Percentiles rank a stretch among this genome's conserved stretches.
Evolutionary conservation across 2,888 invertebrate genomes (phyloP).

Genomic region (Elgonia sp.): DNA sequence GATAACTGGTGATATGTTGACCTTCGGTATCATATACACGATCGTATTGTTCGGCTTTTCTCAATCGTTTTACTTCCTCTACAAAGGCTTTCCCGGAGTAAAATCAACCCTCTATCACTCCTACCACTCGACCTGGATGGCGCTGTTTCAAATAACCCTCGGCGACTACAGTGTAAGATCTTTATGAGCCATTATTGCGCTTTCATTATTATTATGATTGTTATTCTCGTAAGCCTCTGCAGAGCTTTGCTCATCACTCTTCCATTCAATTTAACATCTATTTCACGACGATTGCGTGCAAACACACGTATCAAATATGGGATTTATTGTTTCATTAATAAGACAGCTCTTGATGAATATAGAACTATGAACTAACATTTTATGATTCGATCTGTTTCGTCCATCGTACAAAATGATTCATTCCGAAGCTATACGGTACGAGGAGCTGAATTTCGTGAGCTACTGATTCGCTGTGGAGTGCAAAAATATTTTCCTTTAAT

Average conservation of each 20-base stretch:
- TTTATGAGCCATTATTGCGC: conserved; percentile 69
- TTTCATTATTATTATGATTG: conserved; percentile 66
- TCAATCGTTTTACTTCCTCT: conserved; percentile 97
- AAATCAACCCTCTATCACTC: conserved; percentile 94
- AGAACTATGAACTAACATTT: background rate
- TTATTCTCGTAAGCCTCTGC: conserved; percentile 39
- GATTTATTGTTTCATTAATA: conserved; percentile 56
- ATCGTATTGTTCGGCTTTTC: conserved; percentile 98
- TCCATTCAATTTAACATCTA: conserved; percentile 64
- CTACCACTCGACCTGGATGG: conserved; percentile 98
- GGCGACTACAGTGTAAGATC: conserved; percentile 97
- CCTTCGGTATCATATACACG: conserved; percentile 98
- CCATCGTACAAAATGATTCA: background rate
- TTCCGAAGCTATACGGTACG: background rate
- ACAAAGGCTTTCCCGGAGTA: conserved; percentile 95
- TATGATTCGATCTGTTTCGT: background rate
- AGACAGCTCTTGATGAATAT: conserved; percentile 23
- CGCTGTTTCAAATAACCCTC: conserved; percentile 98
- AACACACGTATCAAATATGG: conserved; percentile 30
- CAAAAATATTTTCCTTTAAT: conserved; percentile 47
- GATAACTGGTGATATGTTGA: conserved; percentile 99
- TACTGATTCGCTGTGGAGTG: background rate
- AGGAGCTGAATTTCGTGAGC: conserved; percentile 2
- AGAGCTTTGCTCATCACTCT: conserved; percentile 51
- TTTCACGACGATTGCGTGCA: conserved; percentile 46